Evolutionary conservation across 2,888 invertebrate genomes (phyloP).

Genomic region (Chaetoderma sp.): DNA sequence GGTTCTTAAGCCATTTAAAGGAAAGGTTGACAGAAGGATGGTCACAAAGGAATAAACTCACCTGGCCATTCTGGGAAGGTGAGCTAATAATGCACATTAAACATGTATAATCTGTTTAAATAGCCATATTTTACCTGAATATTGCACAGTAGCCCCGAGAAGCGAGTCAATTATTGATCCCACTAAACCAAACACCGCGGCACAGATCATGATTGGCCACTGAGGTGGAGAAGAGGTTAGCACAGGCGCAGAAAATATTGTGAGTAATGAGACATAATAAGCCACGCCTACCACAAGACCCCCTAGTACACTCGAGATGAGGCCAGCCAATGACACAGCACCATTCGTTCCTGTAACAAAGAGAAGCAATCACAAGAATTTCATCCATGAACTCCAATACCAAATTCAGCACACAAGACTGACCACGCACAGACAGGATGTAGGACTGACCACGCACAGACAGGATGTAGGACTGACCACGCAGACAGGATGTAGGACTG

Average conservation of each 20-base stretch:
- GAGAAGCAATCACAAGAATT: slow-evolving; percentile 21
- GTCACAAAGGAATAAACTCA: too few species aligned
- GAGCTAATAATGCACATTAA: too few species aligned
- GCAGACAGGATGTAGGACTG: not conserved
- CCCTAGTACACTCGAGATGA: slow-evolving; percentile 76
- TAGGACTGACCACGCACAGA: not conserved
- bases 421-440: not conserved
- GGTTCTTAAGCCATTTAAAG: too few species aligned
- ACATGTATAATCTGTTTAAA: too few species aligned
- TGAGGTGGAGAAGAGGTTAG: slow-evolving; percentile 71
- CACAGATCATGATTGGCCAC: slow-evolving; percentile 83
- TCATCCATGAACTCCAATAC: not conserved
- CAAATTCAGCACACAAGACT: too few species aligned
- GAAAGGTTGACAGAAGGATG: too few species aligned
- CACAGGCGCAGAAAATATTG: slow-evolving; percentile 68
- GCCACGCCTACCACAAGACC: slow-evolving; percentile 80
- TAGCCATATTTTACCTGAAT: slow-evolving; percentile 75
- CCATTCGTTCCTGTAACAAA: slow-evolving; percentile 83
- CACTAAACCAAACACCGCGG: slow-evolving; percentile 80
- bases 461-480: not conserved
- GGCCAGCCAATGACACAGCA: slow-evolving; percentile 77
- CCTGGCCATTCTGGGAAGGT: too few species aligned
- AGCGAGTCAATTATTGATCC: slow-evolving; percentile 87
- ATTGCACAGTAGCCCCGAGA: slow-evolving; percentile 87
- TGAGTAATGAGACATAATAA: slow-evolving; percentile 78